Base-by-base conservation (phyloP, 2,113 vertebrate genomes). In the Rana temporaria region DNA sequence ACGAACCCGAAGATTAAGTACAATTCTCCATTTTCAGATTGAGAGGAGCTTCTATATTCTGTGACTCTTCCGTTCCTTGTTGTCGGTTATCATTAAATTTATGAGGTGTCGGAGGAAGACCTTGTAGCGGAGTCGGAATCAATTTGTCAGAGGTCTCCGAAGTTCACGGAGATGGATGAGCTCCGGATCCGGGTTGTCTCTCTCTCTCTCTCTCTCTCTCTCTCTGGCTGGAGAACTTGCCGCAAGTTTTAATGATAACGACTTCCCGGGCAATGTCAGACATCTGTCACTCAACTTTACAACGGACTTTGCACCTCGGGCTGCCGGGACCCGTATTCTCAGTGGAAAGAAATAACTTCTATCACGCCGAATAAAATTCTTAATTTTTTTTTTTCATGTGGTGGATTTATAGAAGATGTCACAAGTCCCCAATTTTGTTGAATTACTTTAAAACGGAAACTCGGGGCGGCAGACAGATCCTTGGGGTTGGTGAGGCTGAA, bases 41-140 rank as follows among this genome's bases (percentile, higher is more conserved):
- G 32, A 22, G 42, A 34, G 59, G 48, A 17, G 56, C n/a, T 76
- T 11, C 63, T n/a, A n/a, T n/a, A 15, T 20, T 20, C 56, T 1
- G 20, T 55, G 75, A 66, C 75, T 78, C 63, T 20, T 19, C 74
- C 48, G 30, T 18, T 9, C 32, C n/a, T 48, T 64, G 32, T 24
- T 62, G 73, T 24, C 30, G 12, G 18, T 30, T 78, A 66, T 55
- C 62, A 66, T 66, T 65, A 65, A 53, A 78, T 78, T 78, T 30
- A 66, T 78, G 42, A 20, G 17, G 16, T 15, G 42, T 20, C 75
- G 32, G 42, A 32, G 11, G 32, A 14, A 18, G 75, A 65, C 62
- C 75, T 65, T 66, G 75, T 56, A 48, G 17, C 5, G 24, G 48
- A 78, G 62, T 78, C 62, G n/a, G 22, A 30, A 55, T 48, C 62